phyloP scores from a whole-genome alignment of 2,113 vertebrate species.

The Xiphophorus hellerii region DNA sequence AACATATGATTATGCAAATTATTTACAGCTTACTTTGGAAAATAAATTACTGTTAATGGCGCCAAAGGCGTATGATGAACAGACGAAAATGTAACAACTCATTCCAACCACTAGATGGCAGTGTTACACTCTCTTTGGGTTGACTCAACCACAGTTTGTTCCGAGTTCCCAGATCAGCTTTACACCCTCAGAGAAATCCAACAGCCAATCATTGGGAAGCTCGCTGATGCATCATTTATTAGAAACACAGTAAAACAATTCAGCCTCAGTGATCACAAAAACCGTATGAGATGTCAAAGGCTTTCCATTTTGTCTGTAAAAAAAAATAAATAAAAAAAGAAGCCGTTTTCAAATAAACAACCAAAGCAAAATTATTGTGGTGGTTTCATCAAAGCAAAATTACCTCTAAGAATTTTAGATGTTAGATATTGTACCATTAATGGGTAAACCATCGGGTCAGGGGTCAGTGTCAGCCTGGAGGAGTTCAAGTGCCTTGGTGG shows the following conservation, averaged over 20 bases:
- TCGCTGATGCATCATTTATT: slow-evolving; percentile 47
- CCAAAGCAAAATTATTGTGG: neutral
- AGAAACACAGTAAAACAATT: slow-evolving; percentile 11
- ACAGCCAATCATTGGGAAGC: slow-evolving; percentile 25
- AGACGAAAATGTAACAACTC: neutral
- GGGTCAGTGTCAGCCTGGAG: no score
- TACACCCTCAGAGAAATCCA: slow-evolving; percentile 14
- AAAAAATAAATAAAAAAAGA: neutral
- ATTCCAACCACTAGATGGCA: slow-evolving; percentile 39
- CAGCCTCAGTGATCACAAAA: slow-evolving; percentile 29
- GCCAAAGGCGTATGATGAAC: no score
- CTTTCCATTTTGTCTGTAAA: no score
- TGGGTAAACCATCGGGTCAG: no score
- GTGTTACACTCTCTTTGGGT: neutral
- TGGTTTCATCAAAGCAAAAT: neutral
- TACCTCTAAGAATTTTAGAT: neutral
- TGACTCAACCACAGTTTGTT: neutral
- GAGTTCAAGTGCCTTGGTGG: no score
- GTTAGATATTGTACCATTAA: no score
- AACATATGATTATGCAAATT: no score
- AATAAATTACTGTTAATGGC: no score
- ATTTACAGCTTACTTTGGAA: no score
- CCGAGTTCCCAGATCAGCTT: neutral
- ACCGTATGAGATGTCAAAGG: neutral
- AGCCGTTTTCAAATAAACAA: neutral